Conservation (phyloP, 2,888 invertebrate species). For the Hyposoter didymator region DNA sequence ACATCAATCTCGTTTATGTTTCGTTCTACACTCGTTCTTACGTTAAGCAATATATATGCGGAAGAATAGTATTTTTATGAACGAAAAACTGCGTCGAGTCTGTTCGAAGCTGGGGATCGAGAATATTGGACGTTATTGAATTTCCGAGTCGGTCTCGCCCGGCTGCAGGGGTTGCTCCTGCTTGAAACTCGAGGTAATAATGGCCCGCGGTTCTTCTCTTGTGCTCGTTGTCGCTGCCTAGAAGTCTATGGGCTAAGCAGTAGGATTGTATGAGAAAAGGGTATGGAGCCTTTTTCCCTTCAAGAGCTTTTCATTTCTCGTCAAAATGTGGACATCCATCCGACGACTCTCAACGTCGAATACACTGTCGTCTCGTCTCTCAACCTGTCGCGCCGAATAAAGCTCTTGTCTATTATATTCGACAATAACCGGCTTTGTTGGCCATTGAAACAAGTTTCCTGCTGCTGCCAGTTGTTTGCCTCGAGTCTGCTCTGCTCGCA, state of each 20-base stretch:
- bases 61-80: constrained; percentile 12
- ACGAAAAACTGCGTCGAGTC: constrained; percentile 5
- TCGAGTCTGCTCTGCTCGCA: not conserved
- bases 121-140: constrained; percentile 77
- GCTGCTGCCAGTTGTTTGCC: not conserved
- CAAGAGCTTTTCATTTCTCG: constrained; percentile 55
- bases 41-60: not conserved
- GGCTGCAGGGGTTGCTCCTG: constrained; percentile 43
- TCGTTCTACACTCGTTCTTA: constrained; percentile 51
- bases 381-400: constrained; percentile 25
- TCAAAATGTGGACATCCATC: constrained; percentile 26
- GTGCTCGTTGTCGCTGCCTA: constrained; percentile 47
- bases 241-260: constrained; percentile 30
- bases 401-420: constrained; percentile 37
- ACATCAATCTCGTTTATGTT: constrained; percentile 81
- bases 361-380: constrained; percentile 22
- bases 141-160: constrained; percentile 69
- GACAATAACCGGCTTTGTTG: constrained; percentile 34
- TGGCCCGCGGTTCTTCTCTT: constrained; percentile 70
- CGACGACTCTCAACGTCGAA: constrained; percentile 17
- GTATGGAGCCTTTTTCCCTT: constrained; percentile 39
- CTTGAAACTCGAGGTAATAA: constrained; percentile 75
- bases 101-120: constrained; percentile 34
- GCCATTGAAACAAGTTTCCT: constrained; percentile 31
- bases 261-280: constrained; percentile 42